Evolutionary conservation across 1,140 invertebrate species (phyloP).

Genomic region (Idris sp.): DNA sequence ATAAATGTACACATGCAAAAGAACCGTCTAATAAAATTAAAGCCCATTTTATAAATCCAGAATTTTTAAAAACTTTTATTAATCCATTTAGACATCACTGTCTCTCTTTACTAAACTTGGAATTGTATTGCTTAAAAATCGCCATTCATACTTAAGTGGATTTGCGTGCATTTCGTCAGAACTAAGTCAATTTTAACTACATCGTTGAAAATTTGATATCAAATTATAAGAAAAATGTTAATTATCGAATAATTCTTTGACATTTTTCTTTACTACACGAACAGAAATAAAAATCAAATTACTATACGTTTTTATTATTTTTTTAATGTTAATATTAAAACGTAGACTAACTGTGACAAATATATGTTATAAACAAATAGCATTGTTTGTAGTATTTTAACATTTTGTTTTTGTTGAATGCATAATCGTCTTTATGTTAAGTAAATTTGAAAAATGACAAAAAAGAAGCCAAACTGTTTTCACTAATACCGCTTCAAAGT

Average conservation of each 20-base stretch:
- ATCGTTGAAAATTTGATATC: background rate
- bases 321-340: slow-evolving; percentile 2
- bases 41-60: too few relatives aligned
- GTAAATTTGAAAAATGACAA: too few relatives aligned
- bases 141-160: slow-evolving; percentile 4
- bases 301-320: slow-evolving; percentile 1
- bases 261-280: background rate
- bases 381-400: too few relatives aligned
- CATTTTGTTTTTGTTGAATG: too few relatives aligned
- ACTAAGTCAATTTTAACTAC: background rate
- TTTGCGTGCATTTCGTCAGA: slow-evolving; percentile 10
- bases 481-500: too few relatives aligned
- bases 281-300: background rate
- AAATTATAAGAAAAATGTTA: slow-evolving; percentile 14
- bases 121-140: background rate
- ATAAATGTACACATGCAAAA: too few relatives aligned
- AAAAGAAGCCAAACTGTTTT: too few relatives aligned
- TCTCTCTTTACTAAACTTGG: background rate
- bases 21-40: too few relatives aligned
- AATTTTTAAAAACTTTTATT: too few relatives aligned
- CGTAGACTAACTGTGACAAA: too few relatives aligned
- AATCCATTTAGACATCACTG: background rate
- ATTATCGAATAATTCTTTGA: slow-evolving; percentile 1
- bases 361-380: too few relatives aligned
- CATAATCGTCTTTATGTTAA: too few relatives aligned